phyloP scores from a whole-genome alignment of 2,113 vertebrate species.

The Petromus typicus region DNA sequence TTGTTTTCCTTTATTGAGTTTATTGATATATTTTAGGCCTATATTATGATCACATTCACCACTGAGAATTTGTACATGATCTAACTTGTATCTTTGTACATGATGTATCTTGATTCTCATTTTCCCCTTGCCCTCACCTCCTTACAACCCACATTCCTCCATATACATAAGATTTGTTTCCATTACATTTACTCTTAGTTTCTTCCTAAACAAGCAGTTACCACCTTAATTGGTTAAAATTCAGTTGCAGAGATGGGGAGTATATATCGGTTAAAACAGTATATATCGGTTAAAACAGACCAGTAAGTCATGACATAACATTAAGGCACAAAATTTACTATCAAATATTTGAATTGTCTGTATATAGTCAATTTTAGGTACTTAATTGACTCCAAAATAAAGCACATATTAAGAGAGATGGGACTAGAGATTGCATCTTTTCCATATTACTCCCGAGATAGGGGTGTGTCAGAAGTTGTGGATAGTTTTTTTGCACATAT shows the following conservation, averaged over 20 bases:
- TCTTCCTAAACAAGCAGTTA: constrained; percentile 42
- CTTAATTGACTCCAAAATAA: neutral
- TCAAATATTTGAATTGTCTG: neutral
- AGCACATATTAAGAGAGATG: neutral
- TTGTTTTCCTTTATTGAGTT: too few species aligned
- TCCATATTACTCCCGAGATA: neutral
- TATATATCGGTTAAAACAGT: constrained; percentile 5
- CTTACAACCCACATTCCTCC: too few species aligned
- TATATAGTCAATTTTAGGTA: neutral
- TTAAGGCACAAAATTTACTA: constrained; percentile 33
- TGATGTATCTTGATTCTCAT: too few species aligned
- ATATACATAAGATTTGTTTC: too few species aligned
- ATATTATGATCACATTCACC: too few species aligned
- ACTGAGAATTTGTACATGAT: too few species aligned
- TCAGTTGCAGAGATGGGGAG: neutral
- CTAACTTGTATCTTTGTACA: too few species aligned
- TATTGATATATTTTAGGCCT: too few species aligned
- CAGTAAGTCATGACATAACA: neutral
- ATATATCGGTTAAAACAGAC: constrained; percentile 13
- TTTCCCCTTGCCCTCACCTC: too few species aligned
- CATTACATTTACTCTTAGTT: constrained; percentile 15
- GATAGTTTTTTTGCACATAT: neutral
- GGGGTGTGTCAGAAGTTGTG: neutral
- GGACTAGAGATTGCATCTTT: neutral
- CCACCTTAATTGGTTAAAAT: constrained; percentile 37